These are phyloP conservation scores for Corticium candelabrum DNA, from an alignment of 37 sponge, comb jelly and placozoan species.

Conservation along the genomic window DNA sequence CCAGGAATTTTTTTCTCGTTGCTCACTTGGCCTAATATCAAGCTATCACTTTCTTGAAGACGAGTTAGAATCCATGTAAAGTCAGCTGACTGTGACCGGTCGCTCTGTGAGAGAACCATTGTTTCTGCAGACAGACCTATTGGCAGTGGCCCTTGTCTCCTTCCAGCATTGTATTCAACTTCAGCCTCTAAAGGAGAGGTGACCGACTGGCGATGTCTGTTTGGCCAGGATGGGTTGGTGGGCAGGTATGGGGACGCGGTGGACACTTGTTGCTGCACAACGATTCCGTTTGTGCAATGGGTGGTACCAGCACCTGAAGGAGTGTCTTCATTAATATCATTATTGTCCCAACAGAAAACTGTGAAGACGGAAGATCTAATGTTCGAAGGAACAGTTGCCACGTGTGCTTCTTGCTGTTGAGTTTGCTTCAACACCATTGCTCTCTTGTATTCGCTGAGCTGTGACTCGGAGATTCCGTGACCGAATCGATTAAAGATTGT, in stretches of 20 bases:
- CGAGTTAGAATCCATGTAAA: not conserved
- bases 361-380: not conserved
- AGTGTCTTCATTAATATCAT: not conserved
- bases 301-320: not conserved
- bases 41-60: too few relatives aligned
- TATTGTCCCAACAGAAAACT: not conserved
- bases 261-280: not conserved
- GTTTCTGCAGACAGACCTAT: not conserved
- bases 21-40: too few relatives aligned
- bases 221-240: not conserved
- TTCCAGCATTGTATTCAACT: not conserved
- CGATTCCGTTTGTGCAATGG: not conserved
- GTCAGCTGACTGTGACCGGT: too few relatives aligned
- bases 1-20: too few relatives aligned
- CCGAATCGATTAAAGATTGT: not conserved
- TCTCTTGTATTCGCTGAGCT: not conserved
- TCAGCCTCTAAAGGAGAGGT: not conserved
- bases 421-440: not conserved
- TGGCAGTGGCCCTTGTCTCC: not conserved
- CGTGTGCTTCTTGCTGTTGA: not conserved
- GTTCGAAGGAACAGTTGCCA: not conserved
- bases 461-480: not conserved
- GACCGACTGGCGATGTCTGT: not conserved
- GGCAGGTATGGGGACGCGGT: not conserved
- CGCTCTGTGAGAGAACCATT: too few relatives aligned